phyloP scores from a whole-genome alignment of 2,888 invertebrate genomes.

The Aphrophora alni region DNA sequence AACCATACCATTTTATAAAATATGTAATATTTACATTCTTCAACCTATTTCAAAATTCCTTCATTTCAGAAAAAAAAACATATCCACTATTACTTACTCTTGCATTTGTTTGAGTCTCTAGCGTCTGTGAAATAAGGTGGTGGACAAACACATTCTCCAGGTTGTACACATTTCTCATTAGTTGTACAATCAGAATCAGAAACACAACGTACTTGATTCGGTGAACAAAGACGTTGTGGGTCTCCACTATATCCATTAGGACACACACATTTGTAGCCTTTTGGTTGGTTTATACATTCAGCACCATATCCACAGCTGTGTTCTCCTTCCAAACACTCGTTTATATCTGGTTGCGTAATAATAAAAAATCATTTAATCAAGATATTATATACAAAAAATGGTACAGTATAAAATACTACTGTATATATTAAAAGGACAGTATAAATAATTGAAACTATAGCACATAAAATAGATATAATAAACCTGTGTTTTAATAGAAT shows the following conservation, averaged over 20 bases:
- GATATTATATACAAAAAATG: too few species aligned
- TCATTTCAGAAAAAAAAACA: too few species aligned
- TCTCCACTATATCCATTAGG: slow-evolving; percentile 84
- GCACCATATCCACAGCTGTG: slow-evolving; percentile 84
- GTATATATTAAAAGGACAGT: too few species aligned
- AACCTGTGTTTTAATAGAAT: too few species aligned
- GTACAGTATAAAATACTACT: too few species aligned
- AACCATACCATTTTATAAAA: too few species aligned
- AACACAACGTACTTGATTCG: slow-evolving; percentile 81
- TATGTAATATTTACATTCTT: too few species aligned
- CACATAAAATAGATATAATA: too few species aligned
- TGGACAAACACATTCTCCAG: slow-evolving; percentile 89
- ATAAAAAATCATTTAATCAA: too few species aligned
- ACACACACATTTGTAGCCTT: slow-evolving; percentile 81
- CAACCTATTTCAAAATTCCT: too few species aligned
- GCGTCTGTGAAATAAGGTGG: slow-evolving; percentile 89
- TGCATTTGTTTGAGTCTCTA: slow-evolving; percentile 83
- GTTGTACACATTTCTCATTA: slow-evolving; percentile 91
- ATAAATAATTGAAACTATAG: too few species aligned
- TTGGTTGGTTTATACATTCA: slow-evolving; percentile 80
- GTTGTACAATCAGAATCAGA: slow-evolving; percentile 82
- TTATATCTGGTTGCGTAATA: slow-evolving; percentile 46
- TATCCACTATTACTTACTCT: slow-evolving; percentile 67
- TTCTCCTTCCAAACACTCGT: slow-evolving; percentile 48
- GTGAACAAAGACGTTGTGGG: slow-evolving; percentile 79